A percentile compares a stretch with the other conserved stretches of the same genome.
Conservation (phyloP, 2,797 vertebrate genomes). For the Heteromormyrus szaboi region DNA sequence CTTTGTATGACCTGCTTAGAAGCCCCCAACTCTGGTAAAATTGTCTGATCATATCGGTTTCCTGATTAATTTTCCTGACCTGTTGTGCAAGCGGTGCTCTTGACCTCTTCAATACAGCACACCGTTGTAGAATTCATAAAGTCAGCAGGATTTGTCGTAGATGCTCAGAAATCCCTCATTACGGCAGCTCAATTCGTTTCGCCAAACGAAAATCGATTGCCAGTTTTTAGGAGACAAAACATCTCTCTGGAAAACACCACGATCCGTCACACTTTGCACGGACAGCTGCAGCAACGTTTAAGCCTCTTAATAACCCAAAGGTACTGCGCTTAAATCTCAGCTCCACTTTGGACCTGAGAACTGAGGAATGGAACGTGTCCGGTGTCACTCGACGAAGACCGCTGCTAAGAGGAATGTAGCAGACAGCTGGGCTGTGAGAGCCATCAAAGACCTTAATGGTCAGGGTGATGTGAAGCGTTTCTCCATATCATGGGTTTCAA, state of each 20-base stretch:
- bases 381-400: not conserved
- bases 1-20: slow-evolving; percentile 2
- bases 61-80: not conserved
- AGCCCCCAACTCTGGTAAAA: not conserved
- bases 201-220: slow-evolving; percentile 4
- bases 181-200: not conserved
- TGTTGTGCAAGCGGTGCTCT: not conserved
- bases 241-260: not conserved
- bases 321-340: not conserved
- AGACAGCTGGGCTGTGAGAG: not conserved
- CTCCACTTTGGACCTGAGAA: not conserved
- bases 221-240: not conserved
- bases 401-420: not conserved
- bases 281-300: not conserved
- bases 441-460: not conserved
- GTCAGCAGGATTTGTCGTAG: not conserved
- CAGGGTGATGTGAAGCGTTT: not conserved
- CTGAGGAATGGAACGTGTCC: not conserved
- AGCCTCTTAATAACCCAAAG: not conserved
- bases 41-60: slow-evolving; percentile 13
- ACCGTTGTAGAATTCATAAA: not conserved
- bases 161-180: not conserved
- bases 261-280: not conserved
- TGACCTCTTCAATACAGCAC: not conserved
- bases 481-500: not conserved